Evolutionary conservation across 2,888 invertebrate species (phyloP).

Genomic region (Chymomyza caudatula): DNA sequence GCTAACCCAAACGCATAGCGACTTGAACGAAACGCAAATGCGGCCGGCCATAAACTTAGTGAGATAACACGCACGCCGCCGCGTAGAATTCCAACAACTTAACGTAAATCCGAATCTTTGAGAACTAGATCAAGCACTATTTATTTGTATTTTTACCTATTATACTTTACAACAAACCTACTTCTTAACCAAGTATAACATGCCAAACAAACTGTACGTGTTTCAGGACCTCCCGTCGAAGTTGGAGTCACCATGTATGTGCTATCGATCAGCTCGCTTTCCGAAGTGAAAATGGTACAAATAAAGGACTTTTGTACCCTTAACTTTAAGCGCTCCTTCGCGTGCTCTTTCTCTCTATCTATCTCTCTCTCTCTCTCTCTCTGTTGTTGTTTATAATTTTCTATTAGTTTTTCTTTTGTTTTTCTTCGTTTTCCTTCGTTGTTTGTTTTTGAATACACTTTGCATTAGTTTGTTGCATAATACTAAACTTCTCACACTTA

Average conservation of each 20-base stretch:
- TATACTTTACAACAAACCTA: constrained; percentile 20
- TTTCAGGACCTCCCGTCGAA: constrained; percentile 97
- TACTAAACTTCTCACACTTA: background rate
- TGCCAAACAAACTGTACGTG: constrained; percentile 60
- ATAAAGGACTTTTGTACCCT: constrained; percentile 73
- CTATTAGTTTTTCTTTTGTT: constrained; percentile 1
- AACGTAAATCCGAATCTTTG: background rate
- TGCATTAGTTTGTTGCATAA: background rate
- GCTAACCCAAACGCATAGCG: constrained; percentile 22
- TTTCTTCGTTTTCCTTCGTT: constrained; percentile 32
- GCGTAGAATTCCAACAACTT: background rate
- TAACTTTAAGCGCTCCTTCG: constrained; percentile 64
- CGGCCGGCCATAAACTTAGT: constrained; percentile 11
- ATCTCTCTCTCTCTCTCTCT: constrained; percentile 26
- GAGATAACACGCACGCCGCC: constrained; percentile 2
- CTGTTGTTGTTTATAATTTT: constrained; percentile 6
- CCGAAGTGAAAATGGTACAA: constrained; percentile 98
- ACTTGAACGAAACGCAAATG: constrained; percentile 40
- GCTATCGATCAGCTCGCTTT: constrained; percentile 98
- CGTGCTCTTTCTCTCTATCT: constrained; percentile 19
- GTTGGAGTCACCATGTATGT: constrained; percentile 99
- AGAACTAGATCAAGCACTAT: constrained; percentile 2
- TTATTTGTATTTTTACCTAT: constrained; percentile 16
- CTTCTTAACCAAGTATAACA: constrained; percentile 28
- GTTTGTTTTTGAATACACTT: constrained; percentile 21